A percentile compares a stretch with the other conserved stretches of the same genome.
Conservation (phyloP, 2,797 vertebrate species). For the Eutrigla gurnardus region DNA sequence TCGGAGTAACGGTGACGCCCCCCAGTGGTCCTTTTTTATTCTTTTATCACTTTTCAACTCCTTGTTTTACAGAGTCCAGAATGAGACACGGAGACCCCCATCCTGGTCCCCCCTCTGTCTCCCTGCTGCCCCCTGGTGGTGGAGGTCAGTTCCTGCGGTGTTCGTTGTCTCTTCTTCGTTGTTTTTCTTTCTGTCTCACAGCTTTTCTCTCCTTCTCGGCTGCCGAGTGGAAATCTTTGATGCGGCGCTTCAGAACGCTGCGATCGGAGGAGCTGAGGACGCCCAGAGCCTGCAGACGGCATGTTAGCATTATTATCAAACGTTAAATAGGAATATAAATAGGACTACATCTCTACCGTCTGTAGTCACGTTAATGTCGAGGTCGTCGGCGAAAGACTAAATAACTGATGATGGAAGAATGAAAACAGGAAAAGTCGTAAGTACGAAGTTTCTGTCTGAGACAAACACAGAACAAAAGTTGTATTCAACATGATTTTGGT, state of each 20-base stretch:
- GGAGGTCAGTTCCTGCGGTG: conserved; percentile 80
- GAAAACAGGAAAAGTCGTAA: too few relatives aligned
- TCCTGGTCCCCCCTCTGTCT: background rate
- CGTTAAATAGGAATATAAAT: background rate
- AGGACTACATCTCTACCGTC: too few relatives aligned
- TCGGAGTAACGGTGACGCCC: too few relatives aligned
- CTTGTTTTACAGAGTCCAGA: background rate
- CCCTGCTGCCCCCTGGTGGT: conserved; percentile 11
- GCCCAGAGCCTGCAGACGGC: conserved; percentile 83
- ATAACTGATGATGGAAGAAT: too few relatives aligned
- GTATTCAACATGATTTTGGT: too few relatives aligned
- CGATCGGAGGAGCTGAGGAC: conserved; percentile 88
- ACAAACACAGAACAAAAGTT: background rate
- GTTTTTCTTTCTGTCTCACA: conserved; percentile 88
- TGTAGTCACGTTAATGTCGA: too few relatives aligned
- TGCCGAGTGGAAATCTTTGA: conserved; percentile 86
- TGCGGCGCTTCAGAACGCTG: conserved; percentile 85
- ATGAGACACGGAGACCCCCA: background rate
- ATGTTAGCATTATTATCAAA: background rate
- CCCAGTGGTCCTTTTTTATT: too few relatives aligned
- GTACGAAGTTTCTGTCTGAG: background rate
- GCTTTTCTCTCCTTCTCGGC: conserved; percentile 89
- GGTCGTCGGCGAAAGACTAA: too few relatives aligned
- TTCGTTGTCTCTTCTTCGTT: conserved; percentile 85
- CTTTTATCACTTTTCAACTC: too few relatives aligned